Base-by-base conservation (phyloP, 2,113 vertebrate species). In the Cephalopholis sonnerati region DNA sequence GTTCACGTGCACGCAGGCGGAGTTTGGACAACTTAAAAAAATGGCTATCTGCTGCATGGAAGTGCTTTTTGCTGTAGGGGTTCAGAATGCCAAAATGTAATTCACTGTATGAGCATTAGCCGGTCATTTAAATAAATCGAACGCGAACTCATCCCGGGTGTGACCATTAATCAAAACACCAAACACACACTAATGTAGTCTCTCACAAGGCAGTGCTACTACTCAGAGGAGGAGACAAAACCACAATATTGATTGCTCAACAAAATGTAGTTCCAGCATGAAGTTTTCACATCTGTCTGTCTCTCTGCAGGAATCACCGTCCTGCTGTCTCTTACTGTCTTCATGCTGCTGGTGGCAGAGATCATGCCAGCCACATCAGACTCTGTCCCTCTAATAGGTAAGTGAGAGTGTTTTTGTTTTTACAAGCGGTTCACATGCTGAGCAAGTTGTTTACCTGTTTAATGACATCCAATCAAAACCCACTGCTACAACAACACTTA, bases 371-470 rank as follows among this genome's bases (percentile, higher is more conserved):
- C 95, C 44, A 96, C 95, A 0, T 96, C 95, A 1, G 95, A 96
- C 91, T 96, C 95, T 1, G 93, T 96, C 53, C 95, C 95, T 27
- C 94, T 96, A 0, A 96, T 96, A 85, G 95, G 95, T 96, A 89
- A 1, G 87, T 83, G 24, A 54, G 44, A 68, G 4, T 9, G 6
- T 64, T 12, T 22, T 41, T 82, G 44, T 59, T 73, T 64, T 32
- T 24, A 32, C 3, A 2, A 8, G 11, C n/a, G 5, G 4, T 20
- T 63, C 24, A 50, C 46, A 50, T 77, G 10, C n/a, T 41, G 11
- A 63, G 3, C 9, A 46, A 7, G 48, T 36, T 51, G 25, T 39
- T 66, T 55, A 39, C 51, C 55, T 61, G n/a, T 22, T 2, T 27
- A 7, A 54, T 44, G 17, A 57, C 48, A 8, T 1, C 9, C n/a